phyloP scores from a whole-genome alignment of 35 echinoderm and acorn worm species.

The Heliocidaris tuberculata region DNA sequence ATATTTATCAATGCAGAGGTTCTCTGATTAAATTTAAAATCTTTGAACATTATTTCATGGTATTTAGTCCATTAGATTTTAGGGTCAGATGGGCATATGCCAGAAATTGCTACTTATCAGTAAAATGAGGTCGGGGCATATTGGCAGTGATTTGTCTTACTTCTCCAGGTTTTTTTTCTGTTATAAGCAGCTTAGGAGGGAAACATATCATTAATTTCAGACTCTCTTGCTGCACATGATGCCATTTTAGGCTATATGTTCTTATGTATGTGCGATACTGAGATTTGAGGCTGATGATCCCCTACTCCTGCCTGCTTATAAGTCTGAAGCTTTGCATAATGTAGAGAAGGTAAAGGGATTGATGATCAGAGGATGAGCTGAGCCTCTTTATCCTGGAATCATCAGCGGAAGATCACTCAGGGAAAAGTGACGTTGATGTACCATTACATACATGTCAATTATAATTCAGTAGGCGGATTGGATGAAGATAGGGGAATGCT shows the following conservation, averaged over 20 bases:
- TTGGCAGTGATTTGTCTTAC: not conserved
- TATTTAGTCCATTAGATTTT: no score
- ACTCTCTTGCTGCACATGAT: not conserved
- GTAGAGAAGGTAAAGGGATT: not conserved
- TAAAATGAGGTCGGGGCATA: not conserved
- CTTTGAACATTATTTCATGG: no score
- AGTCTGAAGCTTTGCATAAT: not conserved
- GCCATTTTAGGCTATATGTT: not conserved
- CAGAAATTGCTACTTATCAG: not conserved
- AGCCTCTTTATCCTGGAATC: not conserved
- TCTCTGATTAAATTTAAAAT: no score
- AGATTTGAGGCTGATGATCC: not conserved
- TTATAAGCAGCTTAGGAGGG: not conserved
- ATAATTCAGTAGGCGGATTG: not conserved
- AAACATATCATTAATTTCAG: not conserved
- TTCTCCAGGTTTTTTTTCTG: not conserved
- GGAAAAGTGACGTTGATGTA: constrained; percentile 4
- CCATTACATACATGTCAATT: constrained; percentile 5
- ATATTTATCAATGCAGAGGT: no score
- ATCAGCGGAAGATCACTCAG: not conserved
- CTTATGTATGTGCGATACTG: not conserved
- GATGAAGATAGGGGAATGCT: not conserved
- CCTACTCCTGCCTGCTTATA: not conserved
- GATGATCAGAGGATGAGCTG: not conserved
- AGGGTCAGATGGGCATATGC: not conserved